Percentiles rank a stretch among this genome's conserved stretches.
Conservation (phyloP, 2,888 invertebrate species). For the Acholoe squamosa region DNA sequence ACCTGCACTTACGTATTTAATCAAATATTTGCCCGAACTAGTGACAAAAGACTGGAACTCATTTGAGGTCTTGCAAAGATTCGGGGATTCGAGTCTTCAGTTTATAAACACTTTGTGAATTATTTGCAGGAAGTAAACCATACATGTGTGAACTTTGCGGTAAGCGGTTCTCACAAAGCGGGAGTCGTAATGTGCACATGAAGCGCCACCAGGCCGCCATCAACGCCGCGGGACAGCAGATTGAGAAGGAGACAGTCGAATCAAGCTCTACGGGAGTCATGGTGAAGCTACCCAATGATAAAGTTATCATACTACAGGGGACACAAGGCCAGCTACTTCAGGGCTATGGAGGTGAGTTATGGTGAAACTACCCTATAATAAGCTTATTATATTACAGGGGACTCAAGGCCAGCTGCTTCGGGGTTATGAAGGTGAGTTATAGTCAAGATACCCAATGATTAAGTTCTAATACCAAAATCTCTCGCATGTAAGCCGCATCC, state of each 20-base stretch:
- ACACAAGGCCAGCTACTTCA: slow-evolving; percentile 65
- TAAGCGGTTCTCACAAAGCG: slow-evolving; percentile 73
- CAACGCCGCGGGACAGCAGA: background rate
- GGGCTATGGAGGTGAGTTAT: slow-evolving; percentile 61
- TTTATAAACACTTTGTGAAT: background rate
- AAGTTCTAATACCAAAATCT: too few species aligned
- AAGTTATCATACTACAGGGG: slow-evolving; percentile 29
- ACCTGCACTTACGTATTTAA: background rate
- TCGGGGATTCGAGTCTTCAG: background rate
- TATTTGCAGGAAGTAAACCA: slow-evolving; percentile 72
- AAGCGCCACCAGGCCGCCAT: slow-evolving; percentile 68
- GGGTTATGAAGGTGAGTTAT: slow-evolving; percentile 60
- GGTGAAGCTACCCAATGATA: background rate
- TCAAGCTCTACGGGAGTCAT: background rate
- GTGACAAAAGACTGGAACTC: background rate
- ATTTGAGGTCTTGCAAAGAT: background rate
- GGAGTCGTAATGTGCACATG: slow-evolving; percentile 74
- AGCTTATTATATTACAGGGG: slow-evolving; percentile 28
- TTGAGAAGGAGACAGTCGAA: background rate
- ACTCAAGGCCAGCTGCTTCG: slow-evolving; percentile 64
- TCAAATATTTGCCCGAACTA: background rate
- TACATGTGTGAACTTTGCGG: slow-evolving; percentile 73
- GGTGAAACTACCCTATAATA: background rate
- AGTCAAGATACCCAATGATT: too few species aligned
- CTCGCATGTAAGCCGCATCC: too few species aligned